Evolutionary conservation across 1,140 invertebrate species (phyloP).

Genomic region (Hyposmocoma kahamanoa): DNA sequence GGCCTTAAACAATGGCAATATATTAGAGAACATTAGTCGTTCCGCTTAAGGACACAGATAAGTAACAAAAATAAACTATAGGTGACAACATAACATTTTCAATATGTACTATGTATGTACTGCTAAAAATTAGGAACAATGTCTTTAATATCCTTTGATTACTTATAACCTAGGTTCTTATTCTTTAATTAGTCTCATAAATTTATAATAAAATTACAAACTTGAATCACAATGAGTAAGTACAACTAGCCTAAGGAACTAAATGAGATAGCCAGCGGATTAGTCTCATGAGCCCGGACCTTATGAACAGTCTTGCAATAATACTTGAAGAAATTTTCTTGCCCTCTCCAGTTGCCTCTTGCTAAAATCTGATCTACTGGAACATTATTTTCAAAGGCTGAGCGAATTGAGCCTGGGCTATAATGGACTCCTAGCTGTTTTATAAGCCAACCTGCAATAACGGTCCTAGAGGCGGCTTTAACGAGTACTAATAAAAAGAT

Average conservation of each 20-base stretch:
- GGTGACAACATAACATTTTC: too few relatives aligned
- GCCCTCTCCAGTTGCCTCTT: slow-evolving; percentile 16
- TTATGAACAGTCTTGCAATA: slow-evolving; percentile 10
- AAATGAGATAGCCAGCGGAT: background rate
- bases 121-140: too few relatives aligned
- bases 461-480: slow-evolving; percentile 21
- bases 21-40: too few relatives aligned
- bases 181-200: slow-evolving; percentile 5
- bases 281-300: background rate
- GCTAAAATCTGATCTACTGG: slow-evolving; percentile 13
- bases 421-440: slow-evolving; percentile 11
- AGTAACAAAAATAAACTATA: too few relatives aligned
- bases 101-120: too few relatives aligned
- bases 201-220: background rate
- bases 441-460: slow-evolving; percentile 34
- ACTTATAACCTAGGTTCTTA: too few relatives aligned
- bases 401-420: slow-evolving; percentile 18
- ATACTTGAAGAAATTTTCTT: slow-evolving; percentile 17
- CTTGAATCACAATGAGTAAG: too few relatives aligned
- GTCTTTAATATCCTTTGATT: too few relatives aligned
- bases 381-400: slow-evolving; percentile 14
- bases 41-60: too few relatives aligned
- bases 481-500: slow-evolving; percentile 18
- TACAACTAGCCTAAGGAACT: background rate
- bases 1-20: too few relatives aligned